A percentile compares a stretch with the other conserved stretches of the same genome.
These are phyloP conservation scores for Scaptodrosophila latifasciaeformis DNA, from an alignment of 2,888 invertebrate species.

Conservation along the genomic window DNA sequence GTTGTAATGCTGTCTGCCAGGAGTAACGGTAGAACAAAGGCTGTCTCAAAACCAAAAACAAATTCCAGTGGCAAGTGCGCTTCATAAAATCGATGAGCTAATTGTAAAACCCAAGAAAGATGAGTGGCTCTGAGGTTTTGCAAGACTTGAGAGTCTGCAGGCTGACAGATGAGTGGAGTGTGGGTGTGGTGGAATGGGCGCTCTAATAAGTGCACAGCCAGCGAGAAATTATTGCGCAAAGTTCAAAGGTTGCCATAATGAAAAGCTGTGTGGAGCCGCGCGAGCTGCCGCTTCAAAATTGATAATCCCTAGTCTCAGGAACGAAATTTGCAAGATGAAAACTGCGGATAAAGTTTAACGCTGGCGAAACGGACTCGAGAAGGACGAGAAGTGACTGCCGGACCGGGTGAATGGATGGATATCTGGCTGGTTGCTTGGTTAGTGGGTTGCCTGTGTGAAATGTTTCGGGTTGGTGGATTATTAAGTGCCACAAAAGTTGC, in stretches of 20 bases:
- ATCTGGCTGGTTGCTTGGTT: slow-evolving; percentile 21
- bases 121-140: neutral
- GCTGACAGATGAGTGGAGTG: neutral
- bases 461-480: slow-evolving; percentile 41
- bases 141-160: neutral
- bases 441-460: neutral
- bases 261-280: slow-evolving; percentile 28
- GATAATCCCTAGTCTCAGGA: slow-evolving; percentile 37
- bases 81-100: slow-evolving; percentile 50
- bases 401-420: too few relatives aligned
- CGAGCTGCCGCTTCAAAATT: slow-evolving; percentile 41
- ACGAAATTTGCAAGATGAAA: slow-evolving; percentile 10
- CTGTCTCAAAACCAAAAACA: neutral
- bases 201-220: slow-evolving; percentile 40
- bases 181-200: neutral
- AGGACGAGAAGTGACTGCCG: too few relatives aligned
- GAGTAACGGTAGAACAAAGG: neutral
- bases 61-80: neutral
- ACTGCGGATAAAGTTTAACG: slow-evolving; percentile 54
- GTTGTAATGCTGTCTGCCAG: slow-evolving; percentile 7
- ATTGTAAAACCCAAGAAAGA: slow-evolving; percentile 31
- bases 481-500: slow-evolving; percentile 62
- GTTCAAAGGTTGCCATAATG: slow-evolving; percentile 60
- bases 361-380: slow-evolving; percentile 14
- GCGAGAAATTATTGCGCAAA: slow-evolving; percentile 50